A percentile compares a stretch with the other conserved stretches of the same genome.
phyloP scores from a whole-genome alignment of 1,140 invertebrate genomes.

The Grapholita molesta region DNA sequence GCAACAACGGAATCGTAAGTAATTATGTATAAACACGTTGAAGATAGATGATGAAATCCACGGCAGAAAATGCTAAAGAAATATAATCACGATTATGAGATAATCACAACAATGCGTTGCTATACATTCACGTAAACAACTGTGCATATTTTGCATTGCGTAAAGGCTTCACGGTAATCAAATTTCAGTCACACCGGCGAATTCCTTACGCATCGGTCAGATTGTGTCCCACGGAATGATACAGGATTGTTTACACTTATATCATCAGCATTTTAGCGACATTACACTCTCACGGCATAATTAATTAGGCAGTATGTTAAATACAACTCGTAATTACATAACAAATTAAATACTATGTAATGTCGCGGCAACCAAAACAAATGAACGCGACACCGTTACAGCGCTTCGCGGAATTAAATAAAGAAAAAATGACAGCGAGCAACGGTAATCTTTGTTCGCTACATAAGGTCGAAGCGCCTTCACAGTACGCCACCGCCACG shows the following conservation, averaged over 20 bases:
- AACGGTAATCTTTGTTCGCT: constrained; percentile 69
- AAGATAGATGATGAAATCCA: constrained; percentile 11
- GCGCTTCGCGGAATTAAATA: constrained; percentile 69
- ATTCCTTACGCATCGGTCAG: constrained; percentile 42
- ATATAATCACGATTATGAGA: neutral
- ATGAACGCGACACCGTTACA: constrained; percentile 69
- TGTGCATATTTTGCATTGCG: constrained; percentile 11
- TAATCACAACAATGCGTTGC: neutral
- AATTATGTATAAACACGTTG: neutral
- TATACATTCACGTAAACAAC: neutral
- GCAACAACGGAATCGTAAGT: neutral
- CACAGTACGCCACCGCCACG: constrained; percentile 42
- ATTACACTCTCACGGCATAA: constrained; percentile 2
- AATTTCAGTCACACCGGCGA: constrained; percentile 41
- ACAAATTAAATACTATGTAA: constrained; percentile 10
- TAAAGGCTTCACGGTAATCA: constrained; percentile 26
- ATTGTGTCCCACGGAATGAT: constrained; percentile 39
- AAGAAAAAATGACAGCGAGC: constrained; percentile 54
- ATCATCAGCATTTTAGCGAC: constrained; percentile 9
- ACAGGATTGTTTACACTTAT: constrained; percentile 10
- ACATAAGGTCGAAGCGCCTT: constrained; percentile 43
- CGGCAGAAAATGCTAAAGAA: constrained; percentile 1
- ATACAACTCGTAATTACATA: constrained; percentile 4
- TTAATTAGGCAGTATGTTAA: constrained; percentile 13
- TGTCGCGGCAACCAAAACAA: constrained; percentile 62